Conservation (phyloP, 2,113 vertebrate genomes). For the Stomatorhinus ivindoensis region DNA sequence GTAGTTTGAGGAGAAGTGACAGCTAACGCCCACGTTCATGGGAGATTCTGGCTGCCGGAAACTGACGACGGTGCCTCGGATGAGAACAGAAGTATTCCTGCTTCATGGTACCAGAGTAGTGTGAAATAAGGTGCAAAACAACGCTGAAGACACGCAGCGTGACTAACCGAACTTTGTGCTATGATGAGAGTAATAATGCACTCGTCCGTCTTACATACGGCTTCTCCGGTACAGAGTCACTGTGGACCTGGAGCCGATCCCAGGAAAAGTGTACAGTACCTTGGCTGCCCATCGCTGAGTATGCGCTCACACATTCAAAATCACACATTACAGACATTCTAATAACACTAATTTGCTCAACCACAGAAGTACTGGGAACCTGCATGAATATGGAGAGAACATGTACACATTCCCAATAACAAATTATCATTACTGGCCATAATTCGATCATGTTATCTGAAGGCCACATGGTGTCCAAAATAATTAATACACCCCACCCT, state of each 20-base stretch:
- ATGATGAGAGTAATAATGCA: neutral
- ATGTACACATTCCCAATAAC: neutral
- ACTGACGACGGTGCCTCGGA: neutral
- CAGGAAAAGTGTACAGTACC: neutral
- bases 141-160: neutral
- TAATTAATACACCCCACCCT: neutral
- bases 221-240: neutral
- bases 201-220: neutral
- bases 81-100: neutral
- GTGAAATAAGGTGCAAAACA: neutral
- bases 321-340: neutral
- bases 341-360: neutral
- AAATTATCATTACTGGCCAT: neutral
- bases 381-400: neutral
- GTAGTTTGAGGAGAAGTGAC: neutral
- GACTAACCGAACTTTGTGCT: neutral
- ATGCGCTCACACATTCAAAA: neutral
- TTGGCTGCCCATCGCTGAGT: neutral
- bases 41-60: neutral
- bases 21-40: neutral
- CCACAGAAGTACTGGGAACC: neutral
- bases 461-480: neutral
- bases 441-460: neutral
- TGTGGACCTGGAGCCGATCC: neutral
- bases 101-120: neutral